Percentiles rank a stretch among this genome's conserved stretches.
phyloP scores from a whole-genome alignment of 64 coral and sea anemone species.

The Orbicella faveolata region DNA sequence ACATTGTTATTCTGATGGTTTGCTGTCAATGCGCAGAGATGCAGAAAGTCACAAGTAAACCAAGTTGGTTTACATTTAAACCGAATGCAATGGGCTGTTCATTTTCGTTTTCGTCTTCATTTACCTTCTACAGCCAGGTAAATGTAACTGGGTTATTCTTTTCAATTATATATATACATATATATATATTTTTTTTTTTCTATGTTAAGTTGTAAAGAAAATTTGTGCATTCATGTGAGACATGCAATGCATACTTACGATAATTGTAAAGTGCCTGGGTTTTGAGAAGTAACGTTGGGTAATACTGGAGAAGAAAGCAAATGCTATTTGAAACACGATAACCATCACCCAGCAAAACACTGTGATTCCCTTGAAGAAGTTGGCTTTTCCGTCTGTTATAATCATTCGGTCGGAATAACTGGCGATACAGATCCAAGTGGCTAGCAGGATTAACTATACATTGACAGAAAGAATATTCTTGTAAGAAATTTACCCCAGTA shows the following conservation, averaged over 20 bases:
- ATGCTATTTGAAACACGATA: background rate
- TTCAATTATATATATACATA: too few species aligned
- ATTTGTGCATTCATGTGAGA: too few species aligned
- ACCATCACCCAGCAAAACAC: conserved; percentile 14
- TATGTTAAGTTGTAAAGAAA: too few species aligned
- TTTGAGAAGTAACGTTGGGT: background rate
- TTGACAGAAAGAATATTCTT: background rate
- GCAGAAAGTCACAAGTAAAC: too few species aligned
- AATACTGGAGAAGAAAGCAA: background rate
- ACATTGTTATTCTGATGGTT: too few species aligned
- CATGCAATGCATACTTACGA: background rate
- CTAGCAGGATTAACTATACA: background rate
- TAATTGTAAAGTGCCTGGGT: background rate
- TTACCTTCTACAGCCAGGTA: too few species aligned
- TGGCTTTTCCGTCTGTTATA: background rate
- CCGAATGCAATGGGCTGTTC: too few species aligned
- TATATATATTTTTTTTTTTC: too few species aligned
- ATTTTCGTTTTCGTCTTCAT: too few species aligned
- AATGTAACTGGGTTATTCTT: too few species aligned
- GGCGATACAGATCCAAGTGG: conserved; percentile 1
- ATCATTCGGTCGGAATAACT: background rate
- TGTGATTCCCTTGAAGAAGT: conserved; percentile 16
- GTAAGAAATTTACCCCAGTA: background rate
- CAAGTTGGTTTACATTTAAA: too few species aligned
- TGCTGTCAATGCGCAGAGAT: too few species aligned